Evolutionary conservation across 2,797 vertebrate species (phyloP), one percentile per base, ranked within the genome.

Genomic region (Oreortyx pictus): DNA sequence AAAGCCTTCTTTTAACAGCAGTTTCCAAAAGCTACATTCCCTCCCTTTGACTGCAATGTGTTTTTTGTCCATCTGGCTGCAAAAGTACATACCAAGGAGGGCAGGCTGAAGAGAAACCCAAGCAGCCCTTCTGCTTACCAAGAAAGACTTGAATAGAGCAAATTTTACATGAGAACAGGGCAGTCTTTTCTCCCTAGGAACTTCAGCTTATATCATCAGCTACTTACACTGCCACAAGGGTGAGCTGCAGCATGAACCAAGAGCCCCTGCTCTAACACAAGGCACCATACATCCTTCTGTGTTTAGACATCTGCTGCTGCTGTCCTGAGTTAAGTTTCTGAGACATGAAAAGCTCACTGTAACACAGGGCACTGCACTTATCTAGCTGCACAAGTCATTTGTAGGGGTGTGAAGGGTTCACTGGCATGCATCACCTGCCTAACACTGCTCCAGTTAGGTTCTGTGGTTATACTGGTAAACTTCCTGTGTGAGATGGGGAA

Each of bases 11-110:
- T 86, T 78, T 33, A 65, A 47, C 54, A 62, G 62, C 70, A 17
- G 49, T 68, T 94, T 95, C 91, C 92, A 93, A 90, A 82, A 85
- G 52, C 66, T 90, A n/a, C 78, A 65, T 72, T 91, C 81, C 86
- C 94, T 93, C 29, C n/a, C 79, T 93, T 74, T 35, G 65, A 37
- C 80, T 11, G 1, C 10, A 47, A 20, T 68, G 56, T 24, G 2
- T 16, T 71, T 77, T 90, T 54, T 66, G 82, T 88, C 71, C 72
- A 50, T 93, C 91, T 95, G 95, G 77, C 93, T 91, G 76, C 86
- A 92, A 65, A 65, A 47, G 37, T 61, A 74, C 91, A 90, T 91
- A 94, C 91, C 68, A 57, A 66, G 62, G 83, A 91, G 68, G 68
- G 78, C 57, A 92, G 90, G 54, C 75, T 81, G 59, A 47, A 37